Conservation (phyloP, 2,113 vertebrate genomes). For the Chamaea fasciata region DNA sequence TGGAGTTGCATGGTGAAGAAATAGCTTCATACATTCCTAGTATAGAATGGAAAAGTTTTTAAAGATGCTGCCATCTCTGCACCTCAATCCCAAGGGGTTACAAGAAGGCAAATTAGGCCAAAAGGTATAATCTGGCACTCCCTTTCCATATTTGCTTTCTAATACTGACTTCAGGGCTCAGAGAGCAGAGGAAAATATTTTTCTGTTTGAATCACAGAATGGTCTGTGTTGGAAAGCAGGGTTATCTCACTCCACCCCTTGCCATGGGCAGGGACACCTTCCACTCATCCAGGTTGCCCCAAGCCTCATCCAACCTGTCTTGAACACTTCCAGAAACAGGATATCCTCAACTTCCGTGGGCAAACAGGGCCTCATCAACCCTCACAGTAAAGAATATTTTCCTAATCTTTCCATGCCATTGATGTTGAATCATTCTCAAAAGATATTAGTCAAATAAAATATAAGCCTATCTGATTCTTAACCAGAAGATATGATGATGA, state of each 20-base stretch:
- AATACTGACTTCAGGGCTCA: neutral
- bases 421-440: neutral
- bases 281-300: neutral
- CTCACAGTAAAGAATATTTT: neutral
- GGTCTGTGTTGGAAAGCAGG: neutral
- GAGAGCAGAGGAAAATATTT: neutral
- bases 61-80: neutral
- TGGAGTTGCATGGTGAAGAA: neutral
- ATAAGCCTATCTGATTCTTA: neutral
- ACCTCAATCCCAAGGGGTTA: neutral
- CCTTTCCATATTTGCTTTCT: neutral
- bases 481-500: neutral
- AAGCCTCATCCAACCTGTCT: neutral
- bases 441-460: neutral
- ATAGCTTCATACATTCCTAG: rapidly evolving
- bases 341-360: neutral
- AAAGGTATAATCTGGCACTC: rapidly evolving
- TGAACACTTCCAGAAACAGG: neutral
- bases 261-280: neutral
- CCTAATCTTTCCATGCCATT: neutral
- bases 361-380: neutral
- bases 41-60: neutral
- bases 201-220: neutral
- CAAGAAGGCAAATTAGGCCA: neutral
- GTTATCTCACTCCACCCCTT: neutral